These are phyloP conservation scores for Cremastinae sp. DNA, from an alignment of 2,888 invertebrate genomes.

Conservation along the genomic window DNA sequence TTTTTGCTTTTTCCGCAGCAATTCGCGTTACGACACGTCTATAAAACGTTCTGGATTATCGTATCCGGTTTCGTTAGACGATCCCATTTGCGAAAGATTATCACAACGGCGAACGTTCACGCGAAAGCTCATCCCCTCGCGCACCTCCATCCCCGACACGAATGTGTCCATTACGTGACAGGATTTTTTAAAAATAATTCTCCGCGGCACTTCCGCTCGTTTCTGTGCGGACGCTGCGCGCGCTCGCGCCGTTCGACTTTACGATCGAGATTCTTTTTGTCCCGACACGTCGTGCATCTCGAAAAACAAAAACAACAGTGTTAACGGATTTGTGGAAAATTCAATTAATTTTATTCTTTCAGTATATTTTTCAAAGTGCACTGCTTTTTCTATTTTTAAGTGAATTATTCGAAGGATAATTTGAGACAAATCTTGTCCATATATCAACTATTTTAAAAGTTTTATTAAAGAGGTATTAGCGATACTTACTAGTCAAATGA, in stretches of 20 bases:
- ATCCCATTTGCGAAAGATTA: constrained; percentile 9
- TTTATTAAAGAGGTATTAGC: too few relatives aligned
- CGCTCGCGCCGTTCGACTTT: constrained; percentile 32
- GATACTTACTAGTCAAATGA: too few relatives aligned
- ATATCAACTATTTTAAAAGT: too few relatives aligned
- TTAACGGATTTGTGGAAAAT: too few relatives aligned
- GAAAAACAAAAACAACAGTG: neutral
- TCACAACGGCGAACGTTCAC: constrained; percentile 26
- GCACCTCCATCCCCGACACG: neutral
- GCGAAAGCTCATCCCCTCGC: constrained; percentile 20
- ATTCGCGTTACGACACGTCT: neutral
- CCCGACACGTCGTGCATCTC: neutral
- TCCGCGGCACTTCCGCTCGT: constrained; percentile 46
- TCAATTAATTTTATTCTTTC: too few relatives aligned
- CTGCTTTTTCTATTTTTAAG: too few relatives aligned
- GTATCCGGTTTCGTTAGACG: constrained; percentile 45
- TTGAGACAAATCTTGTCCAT: too few relatives aligned
- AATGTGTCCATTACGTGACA: constrained; percentile 42
- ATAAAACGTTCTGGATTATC: constrained; percentile 42
- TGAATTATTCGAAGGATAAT: too few relatives aligned
- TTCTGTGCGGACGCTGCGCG: constrained; percentile 28
- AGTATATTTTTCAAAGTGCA: too few relatives aligned
- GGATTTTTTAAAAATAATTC: constrained; percentile 41
- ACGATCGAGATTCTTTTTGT: neutral
- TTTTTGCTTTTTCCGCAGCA: constrained; percentile 3